phyloP scores from a whole-genome alignment of 2,888 invertebrate species.

The Drosophila nr. perissopoda region DNA sequence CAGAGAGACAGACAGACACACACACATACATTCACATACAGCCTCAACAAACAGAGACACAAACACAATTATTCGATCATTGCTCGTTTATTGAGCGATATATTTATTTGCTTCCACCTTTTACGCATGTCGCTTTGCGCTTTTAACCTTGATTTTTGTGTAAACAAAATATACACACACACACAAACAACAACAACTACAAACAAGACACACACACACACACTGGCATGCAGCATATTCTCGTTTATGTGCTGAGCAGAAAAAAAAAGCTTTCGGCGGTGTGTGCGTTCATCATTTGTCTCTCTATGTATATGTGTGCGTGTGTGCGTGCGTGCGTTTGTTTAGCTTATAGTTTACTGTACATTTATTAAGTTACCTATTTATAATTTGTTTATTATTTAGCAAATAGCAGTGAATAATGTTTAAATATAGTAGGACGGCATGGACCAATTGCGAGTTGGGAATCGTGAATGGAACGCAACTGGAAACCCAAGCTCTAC shows the following conservation, averaged over 20 bases:
- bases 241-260: slow-evolving; percentile 43
- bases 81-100: slow-evolving; percentile 68
- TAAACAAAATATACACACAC: slow-evolving; percentile 66
- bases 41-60: neutral
- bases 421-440: slow-evolving; percentile 58
- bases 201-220: slow-evolving; percentile 36
- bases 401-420: slow-evolving; percentile 71
- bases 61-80: slow-evolving; percentile 53
- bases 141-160: slow-evolving; percentile 79
- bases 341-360: slow-evolving; percentile 61
- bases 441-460: slow-evolving; percentile 14
- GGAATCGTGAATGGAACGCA: slow-evolving; percentile 20
- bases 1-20: neutral
- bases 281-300: slow-evolving; percentile 59
- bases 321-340: slow-evolving; percentile 41
- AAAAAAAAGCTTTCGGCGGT: slow-evolving; percentile 69
- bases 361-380: slow-evolving; percentile 79
- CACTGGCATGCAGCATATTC: slow-evolving; percentile 54
- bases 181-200: slow-evolving; percentile 32
- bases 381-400: slow-evolving; percentile 78
- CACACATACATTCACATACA: neutral
- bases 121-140: slow-evolving; percentile 77
- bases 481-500: slow-evolving; percentile 43
- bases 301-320: slow-evolving; percentile 26
- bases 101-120: slow-evolving; percentile 74